phyloP scores from a whole-genome alignment of 2,888 invertebrate genomes.

The Phortica magna region DNA sequence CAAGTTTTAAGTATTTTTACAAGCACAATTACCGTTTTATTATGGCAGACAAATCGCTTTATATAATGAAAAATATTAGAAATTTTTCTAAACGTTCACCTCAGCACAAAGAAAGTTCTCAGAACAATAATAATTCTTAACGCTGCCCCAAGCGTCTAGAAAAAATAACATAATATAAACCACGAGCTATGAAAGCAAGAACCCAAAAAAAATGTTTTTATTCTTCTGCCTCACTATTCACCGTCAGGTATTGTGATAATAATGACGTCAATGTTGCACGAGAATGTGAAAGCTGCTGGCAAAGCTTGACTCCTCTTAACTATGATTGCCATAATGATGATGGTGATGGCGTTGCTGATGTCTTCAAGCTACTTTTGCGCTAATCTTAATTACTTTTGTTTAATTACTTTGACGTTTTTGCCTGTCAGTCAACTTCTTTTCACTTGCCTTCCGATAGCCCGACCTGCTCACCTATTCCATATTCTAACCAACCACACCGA shows the following conservation, averaged over 20 bases:
- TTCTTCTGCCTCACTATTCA: slow-evolving; percentile 22
- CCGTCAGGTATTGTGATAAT: slow-evolving; percentile 43
- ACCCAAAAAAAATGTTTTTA: not conserved
- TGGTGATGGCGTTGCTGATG: slow-evolving; percentile 55
- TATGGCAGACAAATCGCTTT: slow-evolving; percentile 30
- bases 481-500: not conserved
- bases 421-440: slow-evolving; percentile 36
- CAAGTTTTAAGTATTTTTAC: no score
- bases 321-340: slow-evolving; percentile 65
- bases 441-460: slow-evolving; percentile 35
- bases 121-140: slow-evolving; percentile 67
- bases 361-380: slow-evolving; percentile 69
- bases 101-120: slow-evolving; percentile 23
- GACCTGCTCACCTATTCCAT: slow-evolving; percentile 25
- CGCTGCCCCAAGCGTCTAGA: slow-evolving; percentile 55
- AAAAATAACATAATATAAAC: slow-evolving; percentile 32
- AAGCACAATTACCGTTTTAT: no score
- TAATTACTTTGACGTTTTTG: slow-evolving; percentile 76
- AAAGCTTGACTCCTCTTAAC: slow-evolving; percentile 30
- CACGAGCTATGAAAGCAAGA: slow-evolving; percentile 1
- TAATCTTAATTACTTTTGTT: slow-evolving; percentile 78
- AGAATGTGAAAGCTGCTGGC: slow-evolving; percentile 10
- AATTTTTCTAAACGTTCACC: slow-evolving; percentile 20
- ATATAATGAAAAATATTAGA: slow-evolving; percentile 26
- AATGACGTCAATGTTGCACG: slow-evolving; percentile 68